phyloP scores from a whole-genome alignment of 1,140 invertebrate species.

The Cyclargus thomasi region DNA sequence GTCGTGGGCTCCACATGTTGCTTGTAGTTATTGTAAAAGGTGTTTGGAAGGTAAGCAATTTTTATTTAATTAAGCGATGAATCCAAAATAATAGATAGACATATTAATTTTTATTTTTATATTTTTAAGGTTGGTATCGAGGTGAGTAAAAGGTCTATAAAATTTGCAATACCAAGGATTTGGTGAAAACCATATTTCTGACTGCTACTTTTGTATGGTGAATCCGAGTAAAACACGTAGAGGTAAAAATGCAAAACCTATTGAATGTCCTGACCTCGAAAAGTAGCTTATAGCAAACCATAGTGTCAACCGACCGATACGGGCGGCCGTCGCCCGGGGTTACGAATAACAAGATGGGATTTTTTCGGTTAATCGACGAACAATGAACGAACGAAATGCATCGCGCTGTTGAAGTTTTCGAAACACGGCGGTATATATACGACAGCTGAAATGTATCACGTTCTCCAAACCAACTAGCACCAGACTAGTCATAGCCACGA shows the following conservation, averaged over 20 bases:
- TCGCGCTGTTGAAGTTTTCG: too few relatives aligned
- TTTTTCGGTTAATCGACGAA: too few relatives aligned
- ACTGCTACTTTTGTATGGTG: slow-evolving; percentile 33
- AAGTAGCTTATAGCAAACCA: too few relatives aligned
- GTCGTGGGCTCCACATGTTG: slow-evolving; percentile 29
- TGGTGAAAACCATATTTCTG: slow-evolving; percentile 29
- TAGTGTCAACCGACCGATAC: too few relatives aligned
- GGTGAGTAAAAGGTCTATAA: slow-evolving; percentile 30
- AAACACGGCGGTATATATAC: too few relatives aligned
- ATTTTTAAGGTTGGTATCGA: slow-evolving; percentile 26
- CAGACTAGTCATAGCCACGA: too few relatives aligned
- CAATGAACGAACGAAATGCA: too few relatives aligned
- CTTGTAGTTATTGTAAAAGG: slow-evolving; percentile 33
- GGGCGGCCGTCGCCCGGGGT: too few relatives aligned
- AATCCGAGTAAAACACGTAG: slow-evolving; percentile 31
- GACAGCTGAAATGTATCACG: too few relatives aligned
- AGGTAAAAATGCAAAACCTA: slow-evolving; percentile 35
- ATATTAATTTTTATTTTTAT: slow-evolving; percentile 29
- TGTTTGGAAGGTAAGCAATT: slow-evolving; percentile 32
- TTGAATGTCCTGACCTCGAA: slow-evolving; percentile 30
- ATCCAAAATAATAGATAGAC: slow-evolving; percentile 27
- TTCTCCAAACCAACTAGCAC: too few relatives aligned
- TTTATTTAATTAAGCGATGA: slow-evolving; percentile 29
- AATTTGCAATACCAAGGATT: slow-evolving; percentile 32
- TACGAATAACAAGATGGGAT: too few relatives aligned